Base-by-base conservation (phyloP, 2,113 vertebrate species). In the Ochotona curzoniae region DNA sequence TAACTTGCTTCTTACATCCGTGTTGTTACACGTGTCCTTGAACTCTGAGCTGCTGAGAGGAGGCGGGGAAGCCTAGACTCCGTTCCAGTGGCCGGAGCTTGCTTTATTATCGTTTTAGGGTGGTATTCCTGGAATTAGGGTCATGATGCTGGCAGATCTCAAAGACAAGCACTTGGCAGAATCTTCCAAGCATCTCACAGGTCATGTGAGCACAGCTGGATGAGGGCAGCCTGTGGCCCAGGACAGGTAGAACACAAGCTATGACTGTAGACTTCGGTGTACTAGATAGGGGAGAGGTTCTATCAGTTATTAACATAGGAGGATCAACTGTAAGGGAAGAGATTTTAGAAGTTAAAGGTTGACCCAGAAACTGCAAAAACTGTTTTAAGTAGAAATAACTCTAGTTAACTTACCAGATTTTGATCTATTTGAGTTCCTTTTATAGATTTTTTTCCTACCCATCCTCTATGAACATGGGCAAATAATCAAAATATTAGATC, bases 261-360 rank as follows among this genome's bases (percentile, higher is more conserved):
- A 20, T 57, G 73, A 54, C 18, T 3, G 12, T 71, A 57, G 3
- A 1, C 10, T 15, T 13, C 5, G 2, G 23, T 9, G 8, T 9
- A 30, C 4, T 1, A 23, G 82, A 14, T 21, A 15, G 10, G 23
- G 23, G 82, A 75, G 38, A 54, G 73, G 5, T 12, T 75, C 15
- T 23, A 7, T 49, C 25, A 61, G 7, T 9, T 21, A 18, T 60
- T 66, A 54, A 60, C 44, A 20, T 74, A 61, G 23, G 78, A 47
- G 0, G 13, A 80, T 4, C n/a, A 64, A 84, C 44, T 4, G 5
- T 32, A 69, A 89, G 76, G 26, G 60, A 70, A 78, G 64, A 26
- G 64, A 54, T 74, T 70, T 84, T 35, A 80, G 61, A 92, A 63
- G 80, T 44, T 91, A 83, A 87, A 88, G 32, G 71, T 44, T 25